Conservation (phyloP, 2,113 vertebrate species). For the Syngnathus scovelli region DNA sequence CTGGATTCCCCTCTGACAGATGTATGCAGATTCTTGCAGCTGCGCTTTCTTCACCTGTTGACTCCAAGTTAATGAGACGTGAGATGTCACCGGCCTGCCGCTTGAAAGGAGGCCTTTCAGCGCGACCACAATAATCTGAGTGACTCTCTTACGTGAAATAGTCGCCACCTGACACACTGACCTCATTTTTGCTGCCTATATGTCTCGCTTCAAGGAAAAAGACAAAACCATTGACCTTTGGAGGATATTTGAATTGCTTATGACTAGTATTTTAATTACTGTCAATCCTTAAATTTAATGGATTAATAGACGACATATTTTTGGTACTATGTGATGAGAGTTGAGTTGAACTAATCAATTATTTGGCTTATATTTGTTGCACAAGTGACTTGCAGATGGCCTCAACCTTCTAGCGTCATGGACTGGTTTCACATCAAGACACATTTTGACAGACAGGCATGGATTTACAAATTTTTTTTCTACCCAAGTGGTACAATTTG, state of each 20-base stretch:
- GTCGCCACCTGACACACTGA: slow-evolving; percentile 41
- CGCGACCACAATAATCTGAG: slow-evolving; percentile 11
- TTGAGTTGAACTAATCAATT: too few relatives aligned
- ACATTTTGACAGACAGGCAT: too few relatives aligned
- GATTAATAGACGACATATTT: background rate
- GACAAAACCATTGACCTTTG: slow-evolving; percentile 13
- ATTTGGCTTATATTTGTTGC: too few relatives aligned
- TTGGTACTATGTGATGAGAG: background rate
- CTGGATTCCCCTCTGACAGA: slow-evolving; percentile 48
- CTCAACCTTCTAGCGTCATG: too few relatives aligned
- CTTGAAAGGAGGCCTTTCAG: slow-evolving; percentile 17
- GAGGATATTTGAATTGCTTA: background rate
- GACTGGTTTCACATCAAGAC: too few relatives aligned
- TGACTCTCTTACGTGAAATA: background rate
- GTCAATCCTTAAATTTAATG: background rate
- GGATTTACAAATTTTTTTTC: too few relatives aligned
- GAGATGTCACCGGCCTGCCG: slow-evolving; percentile 34
- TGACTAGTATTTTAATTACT: background rate
- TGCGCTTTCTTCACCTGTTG: slow-evolving; percentile 67
- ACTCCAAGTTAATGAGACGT: slow-evolving; percentile 50
- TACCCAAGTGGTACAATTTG: too few relatives aligned
- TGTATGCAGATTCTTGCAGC: slow-evolving; percentile 55
- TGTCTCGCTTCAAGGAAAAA: slow-evolving; percentile 16
- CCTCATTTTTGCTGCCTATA: slow-evolving; percentile 36
- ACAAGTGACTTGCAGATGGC: too few relatives aligned